phyloP scores from a whole-genome alignment of 2,797 vertebrate species.

The Taenioides sp. region DNA sequence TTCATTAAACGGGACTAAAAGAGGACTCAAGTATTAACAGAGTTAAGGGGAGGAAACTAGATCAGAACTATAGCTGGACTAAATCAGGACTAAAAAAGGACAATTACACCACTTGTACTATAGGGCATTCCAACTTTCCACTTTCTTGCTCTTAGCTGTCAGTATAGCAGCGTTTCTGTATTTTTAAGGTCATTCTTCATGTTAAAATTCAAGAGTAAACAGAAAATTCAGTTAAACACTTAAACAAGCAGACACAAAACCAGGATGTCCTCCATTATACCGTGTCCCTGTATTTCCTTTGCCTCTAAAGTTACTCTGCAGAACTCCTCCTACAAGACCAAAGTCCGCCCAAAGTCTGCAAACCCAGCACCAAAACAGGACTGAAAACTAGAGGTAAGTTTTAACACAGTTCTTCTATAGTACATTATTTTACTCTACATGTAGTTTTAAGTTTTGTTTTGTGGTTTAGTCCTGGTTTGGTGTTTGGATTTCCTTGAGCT shows the following conservation, averaged over 20 bases:
- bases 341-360: constrained; percentile 34
- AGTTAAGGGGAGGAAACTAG: no score
- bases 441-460: neutral
- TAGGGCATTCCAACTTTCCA: no score
- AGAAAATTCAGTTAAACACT: neutral
- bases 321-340: constrained; percentile 58
- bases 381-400: neutral
- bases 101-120: no score
- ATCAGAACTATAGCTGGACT: no score
- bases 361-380: neutral
- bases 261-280: constrained; percentile 42
- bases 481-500: no score
- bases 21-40: neutral
- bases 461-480: neutral
- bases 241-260: neutral
- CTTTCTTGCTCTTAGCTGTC: no score
- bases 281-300: constrained; percentile 34
- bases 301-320: constrained; percentile 37
- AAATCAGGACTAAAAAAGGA: no score
- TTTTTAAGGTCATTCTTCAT: constrained; percentile 6
- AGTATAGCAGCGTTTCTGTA: constrained; percentile 7
- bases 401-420: neutral
- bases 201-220: constrained; percentile 23
- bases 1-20: neutral
- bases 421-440: neutral